Evolutionary conservation across 2,113 vertebrate species (phyloP).

Genomic region (Octodon degus): DNA sequence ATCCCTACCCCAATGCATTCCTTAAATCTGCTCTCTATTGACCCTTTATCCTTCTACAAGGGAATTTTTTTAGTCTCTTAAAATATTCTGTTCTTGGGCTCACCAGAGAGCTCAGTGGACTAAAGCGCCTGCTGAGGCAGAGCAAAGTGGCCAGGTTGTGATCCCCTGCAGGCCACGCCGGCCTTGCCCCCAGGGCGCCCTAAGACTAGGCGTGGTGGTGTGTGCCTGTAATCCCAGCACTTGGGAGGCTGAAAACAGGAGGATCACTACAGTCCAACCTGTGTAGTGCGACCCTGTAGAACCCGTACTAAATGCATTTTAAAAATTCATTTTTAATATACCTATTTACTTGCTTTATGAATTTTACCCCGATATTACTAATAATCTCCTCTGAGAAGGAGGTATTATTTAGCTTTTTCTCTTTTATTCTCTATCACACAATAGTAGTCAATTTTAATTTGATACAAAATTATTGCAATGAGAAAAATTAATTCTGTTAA

Average conservation of each 20-base stretch:
- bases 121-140: too few relatives aligned
- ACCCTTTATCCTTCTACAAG: neutral
- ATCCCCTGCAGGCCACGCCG: too few relatives aligned
- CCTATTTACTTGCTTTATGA: neutral
- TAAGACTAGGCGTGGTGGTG: too few relatives aligned
- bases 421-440: neutral
- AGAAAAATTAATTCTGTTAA: neutral
- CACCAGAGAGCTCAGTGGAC: too few relatives aligned
- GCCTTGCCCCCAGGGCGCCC: too few relatives aligned
- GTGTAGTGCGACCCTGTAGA: too few relatives aligned
- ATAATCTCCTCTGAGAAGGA: neutral
- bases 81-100: neutral
- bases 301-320: too few relatives aligned
- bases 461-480: neutral
- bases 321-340: neutral
- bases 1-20: fast-evolving
- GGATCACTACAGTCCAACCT: too few relatives aligned
- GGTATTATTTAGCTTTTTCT: neutral
- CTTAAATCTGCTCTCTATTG: neutral
- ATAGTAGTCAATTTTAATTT: neutral
- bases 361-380: neutral
- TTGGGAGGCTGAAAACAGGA: too few relatives aligned
- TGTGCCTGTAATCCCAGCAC: too few relatives aligned
- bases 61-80: neutral
- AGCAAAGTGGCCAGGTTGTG: too few relatives aligned